These are phyloP conservation scores for Hepsetus odoe DNA, from an alignment of 2,113 vertebrate genomes.

Conservation along the genomic window DNA sequence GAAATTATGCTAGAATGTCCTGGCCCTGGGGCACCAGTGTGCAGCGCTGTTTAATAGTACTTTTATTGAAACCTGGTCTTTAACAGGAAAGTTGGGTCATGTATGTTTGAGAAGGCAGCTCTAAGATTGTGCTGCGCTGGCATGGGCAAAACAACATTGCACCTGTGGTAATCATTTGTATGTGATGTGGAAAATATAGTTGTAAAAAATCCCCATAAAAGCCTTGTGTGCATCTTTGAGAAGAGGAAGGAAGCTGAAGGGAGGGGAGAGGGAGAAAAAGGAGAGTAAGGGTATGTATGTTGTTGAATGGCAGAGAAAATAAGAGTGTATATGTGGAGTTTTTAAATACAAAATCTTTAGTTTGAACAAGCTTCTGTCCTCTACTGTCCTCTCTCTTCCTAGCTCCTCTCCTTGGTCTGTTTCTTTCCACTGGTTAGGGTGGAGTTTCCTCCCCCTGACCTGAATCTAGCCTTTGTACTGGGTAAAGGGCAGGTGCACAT, in stretches of 20 bases:
- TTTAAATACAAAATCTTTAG: too few relatives aligned
- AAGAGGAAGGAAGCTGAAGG: background rate
- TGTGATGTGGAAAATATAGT: background rate
- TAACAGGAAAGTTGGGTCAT: too few relatives aligned
- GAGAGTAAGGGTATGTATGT: background rate
- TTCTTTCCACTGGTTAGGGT: constrained; percentile 20
- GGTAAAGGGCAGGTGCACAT: constrained; percentile 16
- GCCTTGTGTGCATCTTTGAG: background rate
- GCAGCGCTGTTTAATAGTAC: too few relatives aligned
- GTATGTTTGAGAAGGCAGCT: too few relatives aligned
- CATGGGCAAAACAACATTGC: too few relatives aligned
- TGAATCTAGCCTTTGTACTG: constrained; percentile 40
- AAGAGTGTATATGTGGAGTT: background rate
- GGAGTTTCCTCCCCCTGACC: constrained; percentile 27
- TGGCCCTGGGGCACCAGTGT: too few relatives aligned
- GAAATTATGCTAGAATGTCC: too few relatives aligned
- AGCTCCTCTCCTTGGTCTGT: too few relatives aligned
- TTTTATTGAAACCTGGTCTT: too few relatives aligned
- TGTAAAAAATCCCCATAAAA: background rate
- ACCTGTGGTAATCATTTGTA: too few relatives aligned
- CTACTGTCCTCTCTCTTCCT: background rate
- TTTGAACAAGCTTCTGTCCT: background rate
- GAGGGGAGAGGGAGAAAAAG: background rate
- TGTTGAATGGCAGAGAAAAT: too few relatives aligned
- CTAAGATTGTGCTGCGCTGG: too few relatives aligned